Evolutionary conservation across 1,140 invertebrate genomes (phyloP).

Genomic region (Battus philenor): DNA sequence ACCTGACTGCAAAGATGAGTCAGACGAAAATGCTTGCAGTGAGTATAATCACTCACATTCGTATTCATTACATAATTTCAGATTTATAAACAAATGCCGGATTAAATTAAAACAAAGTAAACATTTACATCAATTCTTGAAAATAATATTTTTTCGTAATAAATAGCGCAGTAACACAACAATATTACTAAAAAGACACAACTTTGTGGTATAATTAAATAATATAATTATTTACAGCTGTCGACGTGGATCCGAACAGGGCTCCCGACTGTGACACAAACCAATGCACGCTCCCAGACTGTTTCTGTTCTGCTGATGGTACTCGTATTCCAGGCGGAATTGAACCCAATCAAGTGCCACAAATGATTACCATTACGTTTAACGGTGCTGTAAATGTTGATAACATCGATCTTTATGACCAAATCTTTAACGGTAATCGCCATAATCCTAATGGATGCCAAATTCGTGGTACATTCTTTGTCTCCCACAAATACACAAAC

Average conservation of each 20-base stretch:
- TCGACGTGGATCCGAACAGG: constrained; percentile 89
- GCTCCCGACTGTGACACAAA: constrained; percentile 92
- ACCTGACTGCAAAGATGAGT: constrained; percentile 94
- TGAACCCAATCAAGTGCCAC: constrained; percentile 90
- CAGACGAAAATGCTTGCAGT: constrained; percentile 97
- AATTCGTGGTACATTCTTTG: constrained; percentile 95
- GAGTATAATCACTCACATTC: no score
- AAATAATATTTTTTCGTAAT: no score
- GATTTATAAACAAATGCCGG: no score
- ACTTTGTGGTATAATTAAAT: no score
- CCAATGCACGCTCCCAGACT: constrained; percentile 92
- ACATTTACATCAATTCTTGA: no score
- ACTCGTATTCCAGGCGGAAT: constrained; percentile 91
- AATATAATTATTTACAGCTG: constrained; percentile 79
- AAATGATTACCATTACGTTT: constrained; percentile 96
- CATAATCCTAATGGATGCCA: constrained; percentile 96
- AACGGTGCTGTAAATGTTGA: constrained; percentile 96
- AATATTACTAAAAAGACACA: no score
- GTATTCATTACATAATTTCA: background rate
- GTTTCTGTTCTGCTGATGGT: constrained; percentile 95
- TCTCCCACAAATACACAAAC: constrained; percentile 97
- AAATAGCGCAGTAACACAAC: no score
- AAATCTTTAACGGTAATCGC: constrained; percentile 90
- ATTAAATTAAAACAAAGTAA: no score
- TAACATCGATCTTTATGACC: constrained; percentile 94